A percentile compares a stretch with the other conserved stretches of the same genome.
Conservation (phyloP, 1,140 invertebrate species). For the Camponotus vicinus region DNA sequence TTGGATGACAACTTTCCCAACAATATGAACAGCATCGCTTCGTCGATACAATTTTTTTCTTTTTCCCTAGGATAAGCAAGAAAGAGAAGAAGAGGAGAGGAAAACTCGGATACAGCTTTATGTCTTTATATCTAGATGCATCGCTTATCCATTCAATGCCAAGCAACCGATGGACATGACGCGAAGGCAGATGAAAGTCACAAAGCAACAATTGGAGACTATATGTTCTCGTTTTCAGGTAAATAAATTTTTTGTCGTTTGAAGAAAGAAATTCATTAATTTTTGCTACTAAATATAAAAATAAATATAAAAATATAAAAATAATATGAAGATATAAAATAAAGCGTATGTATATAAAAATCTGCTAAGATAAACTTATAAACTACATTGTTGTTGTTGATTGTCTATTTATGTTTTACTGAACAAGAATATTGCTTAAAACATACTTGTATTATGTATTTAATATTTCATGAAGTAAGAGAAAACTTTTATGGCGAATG, state of each 20-base stretch:
- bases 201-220: conserved; percentile 97
- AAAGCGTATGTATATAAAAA: background rate
- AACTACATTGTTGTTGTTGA: too few species aligned
- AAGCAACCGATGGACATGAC: conserved; percentile 99
- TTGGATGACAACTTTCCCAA: conserved; percentile 8
- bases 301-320: background rate
- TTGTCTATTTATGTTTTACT: background rate
- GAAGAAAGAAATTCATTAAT: background rate
- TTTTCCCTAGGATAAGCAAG: conserved; percentile 90
- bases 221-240: conserved; percentile 98
- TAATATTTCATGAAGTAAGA: conserved; percentile 23
- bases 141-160: conserved; percentile 99
- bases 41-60: background rate
- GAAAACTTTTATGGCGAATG: conserved; percentile 72
- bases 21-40: background rate
- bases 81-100: conserved; percentile 96
- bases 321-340: background rate
- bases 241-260: background rate
- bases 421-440: background rate
- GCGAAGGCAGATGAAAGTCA: conserved; percentile 96
- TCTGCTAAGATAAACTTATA: too few species aligned
- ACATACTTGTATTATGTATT: background rate
- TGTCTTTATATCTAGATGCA: conserved; percentile 98
- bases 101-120: conserved; percentile 98
- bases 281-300: background rate